Evolutionary conservation across 2,888 invertebrate species (phyloP), one percentile per base, ranked within the genome.

Genomic region (Didymodactylos carnosus): DNA sequence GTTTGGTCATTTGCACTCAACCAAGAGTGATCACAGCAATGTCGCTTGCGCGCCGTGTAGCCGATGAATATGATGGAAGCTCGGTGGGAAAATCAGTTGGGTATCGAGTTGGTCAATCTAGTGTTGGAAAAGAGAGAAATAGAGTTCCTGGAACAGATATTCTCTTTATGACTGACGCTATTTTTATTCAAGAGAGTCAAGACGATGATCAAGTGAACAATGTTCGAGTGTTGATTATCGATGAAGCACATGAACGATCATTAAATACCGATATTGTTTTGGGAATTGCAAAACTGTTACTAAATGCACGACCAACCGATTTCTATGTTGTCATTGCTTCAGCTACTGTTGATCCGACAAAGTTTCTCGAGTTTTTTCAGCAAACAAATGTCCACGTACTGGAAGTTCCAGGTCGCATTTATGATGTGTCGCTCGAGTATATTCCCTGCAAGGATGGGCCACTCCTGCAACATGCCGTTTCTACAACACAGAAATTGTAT

Each of bases 181-280:
- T 95, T 75, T 82, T 98, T 39, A 85, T 98, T 3, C 86, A 94
- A 29, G 97, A 98, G 85, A 91, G 98, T 87, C 91, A 95, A 87
- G 87, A 88, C 0, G 95, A 98, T 81, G 97, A 97, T 0, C 84
- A 98, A 13, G 86, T 98, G 3, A 89, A 89, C 78, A 89, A 89
- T 78, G 97, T 95, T 82, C 81, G 81, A 53, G 89, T 90, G 2
- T 88, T 97, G 5, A 89, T 95, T 79, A 84, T 95, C 46, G 94
- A 95, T 81, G 94, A 95, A 86, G 94, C 93, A 0, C 98, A 98
- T 80, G 97, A 98, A 83, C 86, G 97, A 53, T 91, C 91, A 0
- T 86, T 92, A 71, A 88, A 93, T 82, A 94, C 94, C 0, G 98
- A 98, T 80, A 91, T 95, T 43, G 85, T 94, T 0, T 88, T 98